Base-by-base conservation (phyloP, 2,113 vertebrate species). In the Actinemys pallida region DNA sequence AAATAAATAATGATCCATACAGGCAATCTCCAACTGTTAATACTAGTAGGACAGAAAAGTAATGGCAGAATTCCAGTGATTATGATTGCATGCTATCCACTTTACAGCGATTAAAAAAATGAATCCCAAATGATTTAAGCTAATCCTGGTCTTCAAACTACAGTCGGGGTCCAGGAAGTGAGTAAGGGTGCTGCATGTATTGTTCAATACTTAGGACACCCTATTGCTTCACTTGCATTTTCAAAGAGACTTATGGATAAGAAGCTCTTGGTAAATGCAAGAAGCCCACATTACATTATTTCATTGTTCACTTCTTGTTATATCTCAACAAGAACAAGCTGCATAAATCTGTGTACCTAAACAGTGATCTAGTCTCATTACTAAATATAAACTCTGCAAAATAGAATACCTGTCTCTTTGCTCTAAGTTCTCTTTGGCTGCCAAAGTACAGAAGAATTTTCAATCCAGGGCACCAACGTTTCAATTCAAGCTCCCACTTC, bases 401-500 rank as follows among this genome's bases (percentile, higher is more conserved):
- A 84, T 3, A 52, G 90, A 54, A n/a, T 98, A 99, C 99, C 98
- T 96, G 98, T 99, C 99, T 98, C 92, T 99, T 99, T 83, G 97
- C 97, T 98, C 98, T 98, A 72, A 99, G 98, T 81, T 99, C 99
- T 92, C 91, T 98, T 94, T 98, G 98, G 93, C 98, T 99, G 83
- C 99, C 99, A 29, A 99, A 98, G 82, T 99, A 99, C 45, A 99
- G 97, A 45, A 99, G 98, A 88, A 99, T 98, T 97, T 99, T 99
- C 50, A 99, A 94, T 0, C 99, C 99, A 0, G 99, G 99, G 90
- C 99, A 99, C 99, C 99, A 99, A 57, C 99, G 99, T 94, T 99
- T 99, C 93, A 99, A 96, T 95, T 99, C 99, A 96, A 99, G 97
- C 91, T 99, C 99, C 99, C 99, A 99, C 80, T 98, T 99, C 47